phyloP scores from a whole-genome alignment of 1,140 invertebrate species.

The Macrotrachela quadricornifera region DNA sequence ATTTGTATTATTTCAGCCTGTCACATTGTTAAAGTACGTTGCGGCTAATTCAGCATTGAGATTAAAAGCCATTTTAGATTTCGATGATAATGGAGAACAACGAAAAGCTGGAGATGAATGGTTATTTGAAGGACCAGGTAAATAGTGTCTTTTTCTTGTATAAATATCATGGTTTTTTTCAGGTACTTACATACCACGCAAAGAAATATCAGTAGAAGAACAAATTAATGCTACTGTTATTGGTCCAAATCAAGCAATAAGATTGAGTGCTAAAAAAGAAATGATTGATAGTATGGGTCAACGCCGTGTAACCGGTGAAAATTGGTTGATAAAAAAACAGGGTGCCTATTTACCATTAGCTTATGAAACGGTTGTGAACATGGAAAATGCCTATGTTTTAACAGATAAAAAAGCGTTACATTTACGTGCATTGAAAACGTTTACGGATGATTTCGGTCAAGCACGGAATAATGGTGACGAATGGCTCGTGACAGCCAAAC shows the following conservation, averaged over 20 bases:
- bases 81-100: slow-evolving; percentile 25
- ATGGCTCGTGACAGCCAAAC: slow-evolving; percentile 32
- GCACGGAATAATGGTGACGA: slow-evolving; percentile 34
- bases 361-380: slow-evolving; percentile 33
- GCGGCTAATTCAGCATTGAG: slow-evolving; percentile 29
- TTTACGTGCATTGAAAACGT: slow-evolving; percentile 28
- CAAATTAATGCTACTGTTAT: slow-evolving; percentile 28
- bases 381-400: slow-evolving; percentile 32
- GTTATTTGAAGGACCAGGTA: slow-evolving; percentile 35
- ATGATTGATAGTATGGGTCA: slow-evolving; percentile 29
- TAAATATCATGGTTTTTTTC: not conserved
- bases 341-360: slow-evolving; percentile 35
- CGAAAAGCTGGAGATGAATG: slow-evolving; percentile 34
- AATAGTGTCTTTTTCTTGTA: not conserved
- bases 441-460: slow-evolving; percentile 29
- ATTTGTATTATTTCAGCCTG: slow-evolving; percentile 14
- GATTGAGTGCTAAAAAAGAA: slow-evolving; percentile 29
- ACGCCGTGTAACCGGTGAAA: slow-evolving; percentile 30
- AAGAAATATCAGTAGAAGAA: slow-evolving; percentile 32
- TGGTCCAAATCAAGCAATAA: slow-evolving; percentile 31
- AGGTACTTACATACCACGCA: slow-evolving; percentile 32
- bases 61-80: slow-evolving; percentile 28
- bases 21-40: slow-evolving; percentile 31
- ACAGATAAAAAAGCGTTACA: slow-evolving; percentile 35
- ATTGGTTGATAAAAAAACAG: slow-evolving; percentile 32